Evolutionary conservation across 2,113 vertebrate genomes (phyloP), one percentile per base, ranked within the genome.

Genomic region (Myodes glareolus): DNA sequence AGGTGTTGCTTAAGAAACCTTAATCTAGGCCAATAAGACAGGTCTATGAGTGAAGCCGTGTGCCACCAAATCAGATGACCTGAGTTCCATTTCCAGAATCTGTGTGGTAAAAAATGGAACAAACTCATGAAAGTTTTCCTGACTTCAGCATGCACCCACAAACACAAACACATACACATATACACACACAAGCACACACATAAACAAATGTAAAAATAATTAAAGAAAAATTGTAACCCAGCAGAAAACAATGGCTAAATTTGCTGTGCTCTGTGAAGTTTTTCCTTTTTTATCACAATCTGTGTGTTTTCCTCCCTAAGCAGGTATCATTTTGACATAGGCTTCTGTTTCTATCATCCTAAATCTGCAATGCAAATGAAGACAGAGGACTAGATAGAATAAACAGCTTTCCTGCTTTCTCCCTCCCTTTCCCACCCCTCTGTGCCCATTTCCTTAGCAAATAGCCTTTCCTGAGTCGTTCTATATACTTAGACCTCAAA

Each of bases 381-480:
- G 45, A 31, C 10, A 70, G 23, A 8, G 29, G 27, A 91, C 87
- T 16, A 39, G 11, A 77, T 61, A 3, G 12, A 2, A 10, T 63
- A n/a, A 0, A 19, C 3, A 42, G 29, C 1, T 52, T 10, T 88
- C 75, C 85, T 17, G 45, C 9, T 36, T 52, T 29, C 23, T 76
- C 11, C 29, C 23, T 27, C 5, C 27, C 21, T 42, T 39, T 73
- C 45, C 1, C 1, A 0, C 1, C 36, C 9, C 36, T 39, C 25
- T 65, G 7, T 65, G 17, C 33, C 14, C 45, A n/a, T 82, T 84
- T 58, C 33, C 36, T 89, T 47, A n/a, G 9, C 1, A 10, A 76
- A 63, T 36, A n/a, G 11, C 27, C 16, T 17, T 76, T 17, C 14
- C 27, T 13, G 2, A 23, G 11, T 52, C 61, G 3, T 45, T 7